These are phyloP conservation scores for Macropis europaea DNA, from an alignment of 2,888 invertebrate species.

Conservation along the genomic window DNA sequence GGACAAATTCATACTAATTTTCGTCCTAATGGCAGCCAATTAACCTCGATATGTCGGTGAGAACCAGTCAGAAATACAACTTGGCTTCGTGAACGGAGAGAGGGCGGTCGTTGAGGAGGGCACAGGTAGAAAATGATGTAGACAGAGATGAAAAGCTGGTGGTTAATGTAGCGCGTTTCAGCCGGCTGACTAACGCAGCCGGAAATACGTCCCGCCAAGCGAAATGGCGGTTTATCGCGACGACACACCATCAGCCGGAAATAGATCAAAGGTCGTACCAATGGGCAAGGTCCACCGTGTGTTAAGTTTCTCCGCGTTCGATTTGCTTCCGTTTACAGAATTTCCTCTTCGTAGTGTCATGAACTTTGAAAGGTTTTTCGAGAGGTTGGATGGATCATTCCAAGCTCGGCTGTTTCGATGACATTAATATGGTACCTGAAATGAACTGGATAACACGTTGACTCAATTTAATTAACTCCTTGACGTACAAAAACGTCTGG, in stretches of 20 bases:
- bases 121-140: constrained; percentile 12
- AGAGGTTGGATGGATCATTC: no score
- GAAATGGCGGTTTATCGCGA: constrained; percentile 54
- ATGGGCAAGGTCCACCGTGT: constrained; percentile 46
- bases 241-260: constrained; percentile 46
- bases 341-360: no score
- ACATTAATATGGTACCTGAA: no score
- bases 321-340: not conserved
- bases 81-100: constrained; percentile 38
- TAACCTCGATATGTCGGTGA: constrained; percentile 60
- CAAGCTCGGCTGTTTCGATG: no score
- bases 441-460: no score
- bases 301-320: not conserved
- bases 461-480: no score
- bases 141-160: constrained; percentile 37
- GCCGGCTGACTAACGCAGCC: constrained; percentile 65
- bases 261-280: constrained; percentile 64
- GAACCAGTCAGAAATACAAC: constrained; percentile 61
- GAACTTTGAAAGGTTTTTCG: no score
- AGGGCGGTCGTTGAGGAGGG: constrained; percentile 14
- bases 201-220: constrained; percentile 63
- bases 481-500: no score
- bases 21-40: constrained; percentile 61
- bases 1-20: constrained; percentile 59
- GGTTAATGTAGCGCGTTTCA: constrained; percentile 57